Percentiles rank a stretch among this genome's conserved stretches.
Conservation (phyloP, 2,888 invertebrate genomes). For the Boloria selene region DNA sequence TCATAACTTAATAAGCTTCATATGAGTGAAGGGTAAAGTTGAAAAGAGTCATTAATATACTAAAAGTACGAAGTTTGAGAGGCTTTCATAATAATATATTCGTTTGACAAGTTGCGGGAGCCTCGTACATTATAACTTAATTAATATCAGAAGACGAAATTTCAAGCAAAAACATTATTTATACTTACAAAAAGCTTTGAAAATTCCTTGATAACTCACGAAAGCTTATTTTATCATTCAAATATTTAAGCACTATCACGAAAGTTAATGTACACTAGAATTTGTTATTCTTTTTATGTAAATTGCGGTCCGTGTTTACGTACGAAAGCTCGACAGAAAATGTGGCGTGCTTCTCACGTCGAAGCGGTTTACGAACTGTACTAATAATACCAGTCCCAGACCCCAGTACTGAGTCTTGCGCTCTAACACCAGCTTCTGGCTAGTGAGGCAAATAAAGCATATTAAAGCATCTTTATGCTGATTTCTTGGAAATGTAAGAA, state of each 20-base stretch:
- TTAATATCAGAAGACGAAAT: constrained; percentile 9
- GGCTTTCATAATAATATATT: constrained; percentile 19
- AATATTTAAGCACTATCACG: constrained; percentile 1
- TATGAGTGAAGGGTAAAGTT: constrained; percentile 11
- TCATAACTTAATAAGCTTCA: constrained; percentile 10
- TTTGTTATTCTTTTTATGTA: not conserved
- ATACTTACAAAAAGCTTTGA: not conserved
- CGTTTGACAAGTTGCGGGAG: constrained; percentile 14
- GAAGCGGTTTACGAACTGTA: constrained; percentile 5
- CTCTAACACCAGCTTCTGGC: not conserved
- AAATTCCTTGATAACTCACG: too few relatives aligned
- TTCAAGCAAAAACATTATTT: constrained; percentile 2
- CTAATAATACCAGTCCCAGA: constrained; percentile 2
- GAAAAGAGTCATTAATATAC: constrained; percentile 28
- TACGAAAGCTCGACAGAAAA: not conserved
- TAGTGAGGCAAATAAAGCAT: constrained; percentile 1
- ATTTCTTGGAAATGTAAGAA: not conserved
- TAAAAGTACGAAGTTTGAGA: constrained; percentile 19
- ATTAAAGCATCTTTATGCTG: not conserved
- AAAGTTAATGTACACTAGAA: not conserved
- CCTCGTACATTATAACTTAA: constrained; percentile 9
- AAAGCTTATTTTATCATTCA: not conserved
- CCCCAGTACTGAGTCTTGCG: constrained; percentile 1
- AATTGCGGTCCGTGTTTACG: not conserved
- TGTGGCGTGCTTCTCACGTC: constrained; percentile 5